Conservation (phyloP, 2,113 vertebrate genomes). For the Orthonyx spaldingii region DNA sequence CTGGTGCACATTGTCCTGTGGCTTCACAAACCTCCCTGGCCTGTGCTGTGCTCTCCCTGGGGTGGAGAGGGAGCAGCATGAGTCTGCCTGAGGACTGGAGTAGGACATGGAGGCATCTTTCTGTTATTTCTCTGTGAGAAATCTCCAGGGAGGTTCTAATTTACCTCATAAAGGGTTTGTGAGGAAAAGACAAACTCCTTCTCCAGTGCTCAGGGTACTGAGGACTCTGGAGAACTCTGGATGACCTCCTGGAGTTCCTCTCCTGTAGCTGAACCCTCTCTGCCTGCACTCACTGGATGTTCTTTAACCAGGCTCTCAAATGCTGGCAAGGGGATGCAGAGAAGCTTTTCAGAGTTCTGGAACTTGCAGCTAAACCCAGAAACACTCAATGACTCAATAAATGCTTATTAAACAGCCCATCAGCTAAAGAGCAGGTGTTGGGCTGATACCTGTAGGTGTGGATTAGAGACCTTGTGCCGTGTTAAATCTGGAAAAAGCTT, state of each 20-base stretch:
- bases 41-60: not conserved
- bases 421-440: not conserved
- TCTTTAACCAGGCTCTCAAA: not conserved
- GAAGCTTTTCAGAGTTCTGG: not conserved
- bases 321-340: not conserved
- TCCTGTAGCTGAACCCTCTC: not conserved
- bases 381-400: not conserved
- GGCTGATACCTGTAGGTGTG: not conserved
- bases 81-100: not conserved
- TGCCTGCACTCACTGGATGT: not conserved
- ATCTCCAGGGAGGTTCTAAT: not conserved
- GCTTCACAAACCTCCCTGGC: not conserved
- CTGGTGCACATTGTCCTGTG: rapidly evolving
- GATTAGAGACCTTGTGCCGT: not conserved
- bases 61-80: not conserved
- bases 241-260: not conserved
- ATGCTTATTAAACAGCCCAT: not conserved
- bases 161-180: not conserved
- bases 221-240: not conserved
- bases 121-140: not conserved
- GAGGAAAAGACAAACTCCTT: not conserved
- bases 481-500: not conserved
- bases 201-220: not conserved
- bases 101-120: not conserved
- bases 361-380: not conserved